A percentile compares a stretch with the other conserved stretches of the same genome.
phyloP scores from a whole-genome alignment of 2,888 invertebrate species.

The Crepidodera aurea region DNA sequence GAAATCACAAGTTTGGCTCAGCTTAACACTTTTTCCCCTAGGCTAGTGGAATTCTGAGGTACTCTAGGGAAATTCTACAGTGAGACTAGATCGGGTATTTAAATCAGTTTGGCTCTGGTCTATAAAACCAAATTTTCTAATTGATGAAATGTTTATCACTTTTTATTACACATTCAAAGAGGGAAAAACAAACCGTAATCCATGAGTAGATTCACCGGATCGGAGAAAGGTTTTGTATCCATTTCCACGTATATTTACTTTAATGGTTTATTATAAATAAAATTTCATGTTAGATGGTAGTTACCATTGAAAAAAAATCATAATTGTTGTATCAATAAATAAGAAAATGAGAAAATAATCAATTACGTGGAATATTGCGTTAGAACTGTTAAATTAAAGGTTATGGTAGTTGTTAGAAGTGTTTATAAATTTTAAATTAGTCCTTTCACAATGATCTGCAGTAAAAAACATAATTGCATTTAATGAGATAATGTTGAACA shows the following conservation, averaged over 20 bases:
- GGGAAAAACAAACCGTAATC: too few species aligned
- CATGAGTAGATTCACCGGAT: too few species aligned
- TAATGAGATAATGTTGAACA: constrained; percentile 29
- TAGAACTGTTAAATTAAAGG: constrained; percentile 28
- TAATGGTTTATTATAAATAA: background rate
- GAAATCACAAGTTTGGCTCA: too few species aligned
- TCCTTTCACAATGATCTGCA: constrained; percentile 29
- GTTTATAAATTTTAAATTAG: constrained; percentile 30
- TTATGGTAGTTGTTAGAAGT: constrained; percentile 29
- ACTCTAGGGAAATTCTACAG: too few species aligned
- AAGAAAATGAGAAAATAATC: constrained; percentile 19
- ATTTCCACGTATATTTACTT: background rate
- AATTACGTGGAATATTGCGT: constrained; percentile 18
- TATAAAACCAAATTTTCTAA: too few species aligned
- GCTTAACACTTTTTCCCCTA: too few species aligned
- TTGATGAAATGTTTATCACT: too few species aligned
- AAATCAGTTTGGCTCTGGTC: too few species aligned
- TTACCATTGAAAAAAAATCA: background rate
- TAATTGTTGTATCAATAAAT: constrained; percentile 14
- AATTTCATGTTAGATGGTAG: background rate
- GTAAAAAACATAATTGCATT: constrained; percentile 25
- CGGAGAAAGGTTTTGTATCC: too few species aligned
- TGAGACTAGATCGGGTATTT: too few species aligned
- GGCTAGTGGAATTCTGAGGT: too few species aligned
- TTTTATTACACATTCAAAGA: too few species aligned